phyloP scores from a whole-genome alignment of 2,888 invertebrate species.

The Machimus atricapillus region DNA sequence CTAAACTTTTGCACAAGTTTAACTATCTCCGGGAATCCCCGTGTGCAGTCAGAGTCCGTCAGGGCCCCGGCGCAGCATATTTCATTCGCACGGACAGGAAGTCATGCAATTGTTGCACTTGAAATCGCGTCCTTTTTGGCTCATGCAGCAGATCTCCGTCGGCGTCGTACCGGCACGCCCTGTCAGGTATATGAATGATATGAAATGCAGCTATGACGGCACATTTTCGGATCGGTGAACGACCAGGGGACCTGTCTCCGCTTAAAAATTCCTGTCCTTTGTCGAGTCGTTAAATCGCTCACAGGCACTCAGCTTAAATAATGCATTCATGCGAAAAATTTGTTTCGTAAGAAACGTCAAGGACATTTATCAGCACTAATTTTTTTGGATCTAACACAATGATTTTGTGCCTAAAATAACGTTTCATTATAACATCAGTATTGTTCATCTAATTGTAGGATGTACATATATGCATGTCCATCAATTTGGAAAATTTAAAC shows the following conservation, averaged over 20 bases:
- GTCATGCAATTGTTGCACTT: neutral
- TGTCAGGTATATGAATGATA: neutral
- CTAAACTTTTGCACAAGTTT: neutral
- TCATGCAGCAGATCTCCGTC: neutral
- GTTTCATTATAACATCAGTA: too few relatives aligned
- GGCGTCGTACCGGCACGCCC: neutral
- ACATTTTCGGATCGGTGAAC: neutral
- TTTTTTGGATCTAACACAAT: too few relatives aligned
- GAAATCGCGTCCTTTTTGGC: neutral
- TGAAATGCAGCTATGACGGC: neutral
- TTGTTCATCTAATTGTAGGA: too few relatives aligned
- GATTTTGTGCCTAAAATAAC: too few relatives aligned
- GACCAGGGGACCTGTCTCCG: neutral
- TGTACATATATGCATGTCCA: too few relatives aligned
- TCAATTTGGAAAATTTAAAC: too few relatives aligned
- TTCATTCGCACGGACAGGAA: neutral
- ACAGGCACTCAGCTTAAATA: neutral
- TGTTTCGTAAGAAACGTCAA: neutral
- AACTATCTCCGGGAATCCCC: neutral
- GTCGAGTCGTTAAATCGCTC: neutral
- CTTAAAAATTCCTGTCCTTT: neutral
- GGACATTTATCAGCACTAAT: neutral
- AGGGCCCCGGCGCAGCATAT: neutral
- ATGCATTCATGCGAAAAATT: neutral
- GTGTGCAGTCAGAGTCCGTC: neutral